These are phyloP conservation scores for Porites cylindrica DNA, from an alignment of 92 coral and sea anemone genomes.

Conservation along the genomic window DNA sequence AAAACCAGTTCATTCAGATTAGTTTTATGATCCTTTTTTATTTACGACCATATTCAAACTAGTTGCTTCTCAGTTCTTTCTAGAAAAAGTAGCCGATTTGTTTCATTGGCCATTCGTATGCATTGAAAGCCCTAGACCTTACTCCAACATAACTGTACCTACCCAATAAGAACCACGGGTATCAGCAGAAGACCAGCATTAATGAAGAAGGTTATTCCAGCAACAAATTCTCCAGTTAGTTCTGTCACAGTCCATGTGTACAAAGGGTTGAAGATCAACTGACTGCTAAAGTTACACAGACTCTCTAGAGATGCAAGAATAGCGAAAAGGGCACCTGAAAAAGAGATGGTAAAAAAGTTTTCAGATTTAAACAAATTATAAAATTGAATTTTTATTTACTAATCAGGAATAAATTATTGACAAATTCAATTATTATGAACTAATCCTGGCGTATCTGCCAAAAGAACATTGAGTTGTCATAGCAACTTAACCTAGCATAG, in stretches of 20 bases:
- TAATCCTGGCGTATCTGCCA: neutral
- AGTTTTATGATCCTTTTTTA: too few relatives aligned
- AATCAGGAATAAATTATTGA: too few relatives aligned
- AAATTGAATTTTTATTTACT: too few relatives aligned
- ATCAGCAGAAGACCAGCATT: constrained; percentile 86
- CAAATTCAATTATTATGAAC: too few relatives aligned
- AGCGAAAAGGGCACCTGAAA: constrained; percentile 86
- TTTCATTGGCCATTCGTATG: too few relatives aligned
- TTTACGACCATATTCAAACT: too few relatives aligned
- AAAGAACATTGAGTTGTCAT: too few relatives aligned
- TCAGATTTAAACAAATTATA: neutral
- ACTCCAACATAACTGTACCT: constrained; percentile 1
- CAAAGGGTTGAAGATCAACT: constrained; percentile 84
- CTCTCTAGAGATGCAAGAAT: constrained; percentile 90
- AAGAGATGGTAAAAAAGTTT: neutral
- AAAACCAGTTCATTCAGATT: too few relatives aligned
- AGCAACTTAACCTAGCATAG: too few relatives aligned
- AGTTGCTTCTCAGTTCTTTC: too few relatives aligned
- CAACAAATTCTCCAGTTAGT: constrained; percentile 78
- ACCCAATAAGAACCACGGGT: constrained; percentile 79
- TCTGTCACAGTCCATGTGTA: constrained; percentile 83
- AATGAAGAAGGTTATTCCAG: constrained; percentile 87
- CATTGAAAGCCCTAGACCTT: too few relatives aligned
- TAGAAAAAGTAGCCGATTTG: too few relatives aligned
- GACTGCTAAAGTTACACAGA: constrained; percentile 82